A percentile compares a stretch with the other conserved stretches of the same genome.
Conservation (phyloP, 1,140 invertebrate species). For the Drosophila miranda region DNA sequence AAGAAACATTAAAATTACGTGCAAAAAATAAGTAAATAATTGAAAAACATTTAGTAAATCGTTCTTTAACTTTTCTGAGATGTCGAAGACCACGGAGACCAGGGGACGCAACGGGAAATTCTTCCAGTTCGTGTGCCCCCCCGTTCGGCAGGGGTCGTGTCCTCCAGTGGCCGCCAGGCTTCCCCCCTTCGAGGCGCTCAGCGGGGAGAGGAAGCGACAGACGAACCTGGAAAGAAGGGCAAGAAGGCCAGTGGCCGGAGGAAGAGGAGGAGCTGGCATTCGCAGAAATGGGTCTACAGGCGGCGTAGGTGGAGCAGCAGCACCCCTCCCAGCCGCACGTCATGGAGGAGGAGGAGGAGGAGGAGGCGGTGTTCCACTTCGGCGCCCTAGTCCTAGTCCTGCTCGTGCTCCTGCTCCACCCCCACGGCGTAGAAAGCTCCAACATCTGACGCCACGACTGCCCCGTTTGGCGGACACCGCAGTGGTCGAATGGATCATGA, state of each 20-base stretch:
- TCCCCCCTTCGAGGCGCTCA: no score
- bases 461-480: background rate
- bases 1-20: conserved; percentile 17
- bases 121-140: no score
- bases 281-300: background rate
- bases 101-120: no score
- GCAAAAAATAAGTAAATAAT: background rate
- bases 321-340: background rate
- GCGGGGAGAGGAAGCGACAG: no score
- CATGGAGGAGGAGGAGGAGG: background rate
- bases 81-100: no score
- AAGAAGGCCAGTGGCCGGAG: background rate
- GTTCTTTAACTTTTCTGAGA: no score
- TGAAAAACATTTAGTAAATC: no score
- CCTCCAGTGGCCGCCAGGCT: no score
- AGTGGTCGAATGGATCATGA: conserved; percentile 53
- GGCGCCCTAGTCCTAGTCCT: no score
- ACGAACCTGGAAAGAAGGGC: no score
- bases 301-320: background rate
- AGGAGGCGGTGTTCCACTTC: background rate
- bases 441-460: background rate
- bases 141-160: no score
- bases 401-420: background rate
- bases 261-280: background rate
- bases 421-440: background rate